Evolutionary conservation across 2,113 vertebrate genomes (phyloP).

Genomic region (Calonectris borealis): DNA sequence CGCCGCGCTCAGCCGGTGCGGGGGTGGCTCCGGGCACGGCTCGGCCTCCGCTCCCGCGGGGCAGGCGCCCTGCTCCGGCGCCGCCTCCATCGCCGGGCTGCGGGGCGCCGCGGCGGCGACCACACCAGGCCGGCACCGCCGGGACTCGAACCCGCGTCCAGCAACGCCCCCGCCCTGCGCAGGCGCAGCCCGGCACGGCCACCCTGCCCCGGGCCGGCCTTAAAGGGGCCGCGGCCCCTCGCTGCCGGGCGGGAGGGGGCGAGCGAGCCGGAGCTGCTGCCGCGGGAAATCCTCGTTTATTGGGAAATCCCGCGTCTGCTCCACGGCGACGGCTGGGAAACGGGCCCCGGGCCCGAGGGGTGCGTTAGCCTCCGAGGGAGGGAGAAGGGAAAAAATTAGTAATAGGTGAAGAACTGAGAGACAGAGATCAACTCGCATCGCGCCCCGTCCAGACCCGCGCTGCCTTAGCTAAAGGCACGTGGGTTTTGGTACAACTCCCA

Average conservation of each 20-base stretch:
- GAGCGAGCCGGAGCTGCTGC: accelerated
- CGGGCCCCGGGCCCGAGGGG: too few species aligned
- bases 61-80: too few species aligned
- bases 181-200: not conserved
- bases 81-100: too few species aligned
- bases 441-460: accelerated
- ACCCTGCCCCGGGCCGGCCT: not conserved
- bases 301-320: not conserved
- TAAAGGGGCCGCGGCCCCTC: not conserved
- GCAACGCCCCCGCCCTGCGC: not conserved
- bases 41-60: too few species aligned
- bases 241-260: not conserved
- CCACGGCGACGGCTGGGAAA: not conserved
- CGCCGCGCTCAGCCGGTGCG: too few species aligned
- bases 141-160: not conserved
- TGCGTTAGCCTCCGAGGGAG: not conserved
- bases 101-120: too few species aligned
- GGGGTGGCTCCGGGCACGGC: too few species aligned
- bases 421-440: not conserved
- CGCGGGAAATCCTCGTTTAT: not conserved
- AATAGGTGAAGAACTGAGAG: not conserved
- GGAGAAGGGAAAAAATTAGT: not conserved
- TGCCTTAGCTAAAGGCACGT: not conserved
- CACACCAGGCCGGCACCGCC: too few species aligned
- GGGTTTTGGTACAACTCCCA: too few species aligned